phyloP scores from a whole-genome alignment of 92 coral and sea anemone genomes.

The Porites divaricata region DNA sequence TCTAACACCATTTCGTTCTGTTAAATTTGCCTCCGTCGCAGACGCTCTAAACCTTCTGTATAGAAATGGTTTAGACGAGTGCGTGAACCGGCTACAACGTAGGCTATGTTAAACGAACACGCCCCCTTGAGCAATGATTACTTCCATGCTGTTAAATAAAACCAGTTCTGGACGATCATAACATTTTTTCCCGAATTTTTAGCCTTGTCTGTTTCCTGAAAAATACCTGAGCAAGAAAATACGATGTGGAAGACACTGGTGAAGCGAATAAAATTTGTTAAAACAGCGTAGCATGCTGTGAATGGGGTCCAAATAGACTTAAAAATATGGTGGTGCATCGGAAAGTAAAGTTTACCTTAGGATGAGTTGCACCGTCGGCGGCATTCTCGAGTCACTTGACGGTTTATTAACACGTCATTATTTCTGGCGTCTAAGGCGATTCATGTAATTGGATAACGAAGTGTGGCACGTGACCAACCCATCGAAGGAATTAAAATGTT shows the following conservation, averaged over 20 bases:
- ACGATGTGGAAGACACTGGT: not conserved
- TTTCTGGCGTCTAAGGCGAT: constrained; percentile 31
- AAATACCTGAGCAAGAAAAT: not conserved
- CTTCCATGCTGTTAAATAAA: constrained; percentile 41
- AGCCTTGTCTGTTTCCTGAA: not conserved
- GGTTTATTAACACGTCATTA: constrained; percentile 48
- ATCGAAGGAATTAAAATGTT: constrained; percentile 27
- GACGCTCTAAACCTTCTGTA: too few relatives aligned
- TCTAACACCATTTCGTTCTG: not conserved
- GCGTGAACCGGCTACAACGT: too few relatives aligned
- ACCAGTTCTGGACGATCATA: constrained; percentile 4
- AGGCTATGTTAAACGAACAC: not conserved
- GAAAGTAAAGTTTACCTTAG: constrained; percentile 1
- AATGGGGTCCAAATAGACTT: not conserved
- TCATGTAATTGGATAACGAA: constrained; percentile 50
- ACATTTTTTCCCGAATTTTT: not conserved
- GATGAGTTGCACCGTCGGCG: constrained; percentile 25
- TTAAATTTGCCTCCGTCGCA: too few relatives aligned
- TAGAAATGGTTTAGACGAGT: too few relatives aligned
- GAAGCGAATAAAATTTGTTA: not conserved
- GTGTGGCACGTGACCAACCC: constrained; percentile 48
- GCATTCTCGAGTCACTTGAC: constrained; percentile 27
- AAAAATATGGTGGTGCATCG: not conserved
- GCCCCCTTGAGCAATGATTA: constrained; percentile 12
- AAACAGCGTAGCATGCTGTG: not conserved